A percentile compares a stretch with the other conserved stretches of the same genome.
These are phyloP conservation scores for Lithodes maja DNA, from an alignment of 2,888 invertebrate genomes.

Conservation along the genomic window DNA sequence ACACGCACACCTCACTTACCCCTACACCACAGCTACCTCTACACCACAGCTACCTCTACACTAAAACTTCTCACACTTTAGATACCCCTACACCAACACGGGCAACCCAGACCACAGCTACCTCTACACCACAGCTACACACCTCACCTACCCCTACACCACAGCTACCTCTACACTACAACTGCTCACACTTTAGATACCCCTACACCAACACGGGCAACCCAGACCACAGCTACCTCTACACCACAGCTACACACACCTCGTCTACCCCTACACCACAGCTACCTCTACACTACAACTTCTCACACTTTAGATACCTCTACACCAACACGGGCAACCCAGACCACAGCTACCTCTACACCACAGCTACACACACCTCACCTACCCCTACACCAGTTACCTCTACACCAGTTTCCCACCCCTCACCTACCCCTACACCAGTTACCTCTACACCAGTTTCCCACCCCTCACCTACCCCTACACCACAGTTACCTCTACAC, in stretches of 20 bases:
- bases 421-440: not conserved
- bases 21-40: not conserved
- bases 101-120: not conserved
- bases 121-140: not conserved
- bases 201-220: not conserved
- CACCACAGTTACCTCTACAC: not conserved
- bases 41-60: not conserved
- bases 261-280: not conserved
- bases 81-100: not conserved
- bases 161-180: not conserved
- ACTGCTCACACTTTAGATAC: not conserved
- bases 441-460: not conserved
- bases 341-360: not conserved
- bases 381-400: not conserved
- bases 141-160: not conserved
- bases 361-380: not conserved
- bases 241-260: not conserved
- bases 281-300: not conserved
- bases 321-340: too few relatives aligned
- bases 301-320: too few relatives aligned
- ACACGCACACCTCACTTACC: not conserved
- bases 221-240: not conserved
- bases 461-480: not conserved
- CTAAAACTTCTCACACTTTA: too few relatives aligned
- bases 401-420: not conserved